Conservation (phyloP, 2,797 vertebrate species). For the Oreochromis grahami region DNA sequence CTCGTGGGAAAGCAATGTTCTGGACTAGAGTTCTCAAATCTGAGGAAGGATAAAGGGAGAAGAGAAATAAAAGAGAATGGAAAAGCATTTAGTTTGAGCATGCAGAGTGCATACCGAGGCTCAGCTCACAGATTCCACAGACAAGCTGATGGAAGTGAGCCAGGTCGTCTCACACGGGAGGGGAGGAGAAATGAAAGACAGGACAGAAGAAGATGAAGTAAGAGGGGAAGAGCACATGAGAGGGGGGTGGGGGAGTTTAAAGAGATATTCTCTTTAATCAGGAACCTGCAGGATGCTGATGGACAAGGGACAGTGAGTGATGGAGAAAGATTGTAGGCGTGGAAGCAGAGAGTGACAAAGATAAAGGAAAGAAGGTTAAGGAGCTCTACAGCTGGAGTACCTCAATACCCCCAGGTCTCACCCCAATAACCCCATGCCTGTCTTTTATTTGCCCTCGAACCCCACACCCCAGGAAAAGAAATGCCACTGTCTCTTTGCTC, state of each 20-base stretch:
- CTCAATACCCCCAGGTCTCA: slow-evolving; percentile 38
- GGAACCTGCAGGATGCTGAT: slow-evolving; percentile 55
- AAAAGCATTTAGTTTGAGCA: slow-evolving; percentile 61
- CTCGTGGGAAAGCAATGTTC: slow-evolving; percentile 48
- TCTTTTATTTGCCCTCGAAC: slow-evolving; percentile 25
- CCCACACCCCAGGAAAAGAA: not conserved
- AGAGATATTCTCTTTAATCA: slow-evolving; percentile 61
- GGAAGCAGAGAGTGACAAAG: slow-evolving; percentile 44
- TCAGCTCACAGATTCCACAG: slow-evolving; percentile 55
- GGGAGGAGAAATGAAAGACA: slow-evolving; percentile 50
- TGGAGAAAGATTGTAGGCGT: slow-evolving; percentile 34
- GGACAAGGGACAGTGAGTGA: slow-evolving; percentile 64
- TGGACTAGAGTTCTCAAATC: slow-evolving; percentile 40
- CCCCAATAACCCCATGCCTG: slow-evolving; percentile 39
- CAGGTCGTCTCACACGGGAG: slow-evolving; percentile 54
- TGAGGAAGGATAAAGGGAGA: slow-evolving; percentile 31
- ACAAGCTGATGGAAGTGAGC: slow-evolving; percentile 61
- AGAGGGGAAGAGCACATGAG: slow-evolving; percentile 8
- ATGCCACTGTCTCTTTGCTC: slow-evolving; percentile 9
- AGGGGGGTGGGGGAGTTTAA: slow-evolving; percentile 33
- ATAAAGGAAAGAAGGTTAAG: slow-evolving; percentile 43
- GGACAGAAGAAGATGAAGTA: slow-evolving; percentile 66
- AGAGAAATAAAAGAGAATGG: slow-evolving; percentile 47
- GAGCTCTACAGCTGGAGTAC: slow-evolving; percentile 58
- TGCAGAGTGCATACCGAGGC: slow-evolving; percentile 44